These are phyloP conservation scores for Propithecus deckenii DNA, from an alignment of 2,797 vertebrate species.

Conservation along the genomic window DNA sequence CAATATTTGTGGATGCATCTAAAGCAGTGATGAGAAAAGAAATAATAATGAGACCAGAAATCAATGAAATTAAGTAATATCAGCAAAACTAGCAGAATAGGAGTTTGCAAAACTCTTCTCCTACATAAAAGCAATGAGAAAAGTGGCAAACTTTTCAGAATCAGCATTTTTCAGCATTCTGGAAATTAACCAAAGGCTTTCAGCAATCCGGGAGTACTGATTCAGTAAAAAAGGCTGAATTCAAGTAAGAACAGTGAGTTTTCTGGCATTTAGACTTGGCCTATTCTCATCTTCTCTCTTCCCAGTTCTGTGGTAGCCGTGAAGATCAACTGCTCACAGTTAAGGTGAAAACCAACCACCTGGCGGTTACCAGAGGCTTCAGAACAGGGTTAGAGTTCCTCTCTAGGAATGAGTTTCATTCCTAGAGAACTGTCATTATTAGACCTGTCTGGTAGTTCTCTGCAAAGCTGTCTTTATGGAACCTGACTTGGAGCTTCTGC, in stretches of 20 bases:
- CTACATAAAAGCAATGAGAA: background rate
- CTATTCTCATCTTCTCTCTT: background rate
- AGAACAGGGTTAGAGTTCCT: background rate
- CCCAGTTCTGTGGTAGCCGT: background rate
- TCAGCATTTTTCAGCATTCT: constrained; percentile 6
- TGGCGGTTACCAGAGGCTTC: background rate
- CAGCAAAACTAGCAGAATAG: background rate
- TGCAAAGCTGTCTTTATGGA: background rate
- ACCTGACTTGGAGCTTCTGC: background rate
- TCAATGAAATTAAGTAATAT: background rate
- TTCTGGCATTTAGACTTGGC: background rate
- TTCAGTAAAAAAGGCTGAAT: background rate
- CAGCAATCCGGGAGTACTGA: background rate
- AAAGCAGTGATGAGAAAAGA: background rate
- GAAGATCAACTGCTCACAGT: background rate
- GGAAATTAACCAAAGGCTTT: background rate
- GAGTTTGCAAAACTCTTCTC: background rate
- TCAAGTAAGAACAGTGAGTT: background rate
- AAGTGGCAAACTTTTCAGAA: background rate
- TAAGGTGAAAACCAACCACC: background rate
- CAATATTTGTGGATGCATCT: background rate
- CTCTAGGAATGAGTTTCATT: background rate
- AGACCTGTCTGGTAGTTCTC: background rate
- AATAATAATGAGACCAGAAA: background rate
- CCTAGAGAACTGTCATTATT: background rate